phyloP scores from a whole-genome alignment of 2,888 invertebrate species.

The Mythimna pallens region DNA sequence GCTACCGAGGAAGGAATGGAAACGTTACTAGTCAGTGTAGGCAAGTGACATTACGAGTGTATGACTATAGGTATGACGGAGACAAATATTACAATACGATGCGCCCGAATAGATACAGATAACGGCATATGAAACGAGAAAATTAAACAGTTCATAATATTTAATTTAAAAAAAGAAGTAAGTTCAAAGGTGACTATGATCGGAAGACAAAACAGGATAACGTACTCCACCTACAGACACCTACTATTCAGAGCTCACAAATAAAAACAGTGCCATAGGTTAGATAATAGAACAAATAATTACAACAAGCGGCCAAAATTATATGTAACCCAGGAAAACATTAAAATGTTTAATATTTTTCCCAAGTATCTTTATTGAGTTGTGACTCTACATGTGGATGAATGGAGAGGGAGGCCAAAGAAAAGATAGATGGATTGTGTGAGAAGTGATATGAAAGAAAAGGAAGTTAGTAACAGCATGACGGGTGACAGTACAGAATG shows the following conservation, averaged over 20 bases:
- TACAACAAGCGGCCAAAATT: background rate
- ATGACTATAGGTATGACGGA: background rate
- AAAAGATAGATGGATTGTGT: no score
- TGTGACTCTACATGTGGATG: no score
- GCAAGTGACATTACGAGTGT: background rate
- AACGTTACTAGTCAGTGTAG: background rate
- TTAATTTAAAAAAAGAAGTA: conserved; percentile 1
- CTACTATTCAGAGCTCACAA: background rate
- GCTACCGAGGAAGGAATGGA: background rate
- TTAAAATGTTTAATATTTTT: no score
- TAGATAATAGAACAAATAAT: background rate
- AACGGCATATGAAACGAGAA: conserved; percentile 12
- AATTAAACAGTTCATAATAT: background rate
- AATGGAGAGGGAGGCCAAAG: no score
- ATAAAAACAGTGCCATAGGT: background rate
- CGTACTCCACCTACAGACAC: background rate
- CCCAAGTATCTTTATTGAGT: no score
- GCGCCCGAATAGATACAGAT: background rate
- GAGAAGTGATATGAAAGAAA: no score
- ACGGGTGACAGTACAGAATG: no score
- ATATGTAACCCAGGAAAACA: background rate
- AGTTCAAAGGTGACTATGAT: conserved; percentile 1
- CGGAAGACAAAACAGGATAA: conserved; percentile 1
- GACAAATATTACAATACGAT: background rate
- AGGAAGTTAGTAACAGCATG: no score